Base-by-base conservation (phyloP, 2,113 vertebrate species). In the Cyphomyrus plagiostoma region DNA sequence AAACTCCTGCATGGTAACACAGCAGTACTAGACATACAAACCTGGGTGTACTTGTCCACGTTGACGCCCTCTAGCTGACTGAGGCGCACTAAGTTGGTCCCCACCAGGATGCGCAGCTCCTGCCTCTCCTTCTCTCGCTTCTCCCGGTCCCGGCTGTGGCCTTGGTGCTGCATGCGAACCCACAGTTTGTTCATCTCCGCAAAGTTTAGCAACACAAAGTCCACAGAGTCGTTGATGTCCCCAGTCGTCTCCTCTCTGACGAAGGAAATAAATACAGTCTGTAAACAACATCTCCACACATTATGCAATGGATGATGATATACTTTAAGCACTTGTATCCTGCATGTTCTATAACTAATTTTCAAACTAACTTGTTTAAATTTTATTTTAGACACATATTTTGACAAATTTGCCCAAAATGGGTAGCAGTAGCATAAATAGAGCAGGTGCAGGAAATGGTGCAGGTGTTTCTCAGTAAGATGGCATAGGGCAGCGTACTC, bases 121-220 rank as follows among this genome's bases (percentile, higher is more conserved):
- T 99, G 98, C 74, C 98, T 95, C 89, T 99, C 98, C 0, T 98
- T 96, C 88, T 99, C 98, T 56, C 98, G 95, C 89, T 99, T 99
- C 94, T 99, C 98, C 2, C 98, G 93, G 91, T 99, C 98, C 19
- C 98, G 96, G 90, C 98, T 99, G 92, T 99, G 98, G 62, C 98
- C 98, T 92, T 99, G 98, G 92, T 99, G 98, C 88, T 99, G 98
- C 98, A 99, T 99, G 48, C 98, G 96, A 90, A 99, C 98, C 98
- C 98, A 99, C 1, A 99, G 95, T 86, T 99, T 99, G 94, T 99
- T 99, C 98, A 99, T 99, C 92, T 99, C 98, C 0, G 98, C 98
- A 92, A 99, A 99, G 95, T 99, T 99, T 83, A 99, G 96, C n/a
- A 99, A 96, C 45, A 99, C 97, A 91, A 99, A 99, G 94, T 99